phyloP scores from a whole-genome alignment of 2,797 vertebrate genomes.

The Anguilla anguilla region DNA sequence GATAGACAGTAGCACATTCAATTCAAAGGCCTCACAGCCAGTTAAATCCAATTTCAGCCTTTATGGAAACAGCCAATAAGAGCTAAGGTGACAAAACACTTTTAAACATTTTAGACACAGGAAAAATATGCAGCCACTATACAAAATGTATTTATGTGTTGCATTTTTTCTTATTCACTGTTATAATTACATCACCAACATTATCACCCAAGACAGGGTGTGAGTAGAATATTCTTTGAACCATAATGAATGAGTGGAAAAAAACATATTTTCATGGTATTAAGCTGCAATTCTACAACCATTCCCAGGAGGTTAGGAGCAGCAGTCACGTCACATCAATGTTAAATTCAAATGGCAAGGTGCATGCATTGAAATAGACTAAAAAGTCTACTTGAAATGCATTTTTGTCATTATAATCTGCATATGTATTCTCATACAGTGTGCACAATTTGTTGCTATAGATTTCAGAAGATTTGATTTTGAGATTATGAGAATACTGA shows the following conservation, averaged over 20 bases:
- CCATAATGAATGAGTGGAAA: background rate
- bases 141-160: slow-evolving; percentile 22
- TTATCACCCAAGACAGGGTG: slow-evolving; percentile 13
- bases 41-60: slow-evolving; percentile 5
- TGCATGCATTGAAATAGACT: background rate
- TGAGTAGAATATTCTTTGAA: slow-evolving; percentile 23
- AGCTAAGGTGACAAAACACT: background rate
- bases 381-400: background rate
- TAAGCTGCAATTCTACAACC: slow-evolving; percentile 11
- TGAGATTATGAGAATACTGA: background rate
- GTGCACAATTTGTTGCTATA: background rate
- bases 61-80: slow-evolving; percentile 16
- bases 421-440: background rate
- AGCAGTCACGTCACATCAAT: background rate
- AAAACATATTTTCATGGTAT: slow-evolving; percentile 29
- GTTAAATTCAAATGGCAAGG: background rate
- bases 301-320: background rate
- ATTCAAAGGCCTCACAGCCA: slow-evolving; percentile 21
- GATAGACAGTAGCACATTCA: slow-evolving; percentile 19
- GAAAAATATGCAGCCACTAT: background rate
- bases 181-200: background rate
- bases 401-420: background rate
- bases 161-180: background rate
- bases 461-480: background rate
- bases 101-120: too few relatives aligned